Percentiles rank a stretch among this genome's conserved stretches.
Conservation (phyloP, 2,113 vertebrate species). For the Garra rufa region DNA sequence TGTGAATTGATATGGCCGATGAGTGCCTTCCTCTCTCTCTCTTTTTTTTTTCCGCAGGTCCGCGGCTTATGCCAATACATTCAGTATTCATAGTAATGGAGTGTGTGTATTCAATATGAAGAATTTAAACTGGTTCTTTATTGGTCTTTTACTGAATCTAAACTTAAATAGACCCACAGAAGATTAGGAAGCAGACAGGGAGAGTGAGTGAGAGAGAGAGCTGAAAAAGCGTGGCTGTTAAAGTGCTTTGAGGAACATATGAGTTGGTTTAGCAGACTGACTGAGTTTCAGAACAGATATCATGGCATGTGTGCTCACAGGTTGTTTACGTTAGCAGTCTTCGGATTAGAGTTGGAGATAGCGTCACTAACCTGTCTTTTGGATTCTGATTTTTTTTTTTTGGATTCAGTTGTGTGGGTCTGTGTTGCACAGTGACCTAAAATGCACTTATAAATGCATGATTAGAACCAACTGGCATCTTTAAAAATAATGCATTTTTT, state of each 20-base stretch:
- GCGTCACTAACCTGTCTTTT: not conserved
- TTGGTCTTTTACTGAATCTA: slow-evolving; percentile 17
- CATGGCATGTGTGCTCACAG: slow-evolving; percentile 4
- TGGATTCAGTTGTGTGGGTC: not conserved
- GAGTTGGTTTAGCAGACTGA: slow-evolving; percentile 10
- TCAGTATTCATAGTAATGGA: slow-evolving; percentile 26
- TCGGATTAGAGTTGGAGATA: slow-evolving; percentile 18
- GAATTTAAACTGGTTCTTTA: slow-evolving; percentile 21
- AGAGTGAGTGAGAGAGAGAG: slow-evolving; percentile 8
- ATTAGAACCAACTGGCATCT: not conserved
- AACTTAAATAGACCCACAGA: not conserved
- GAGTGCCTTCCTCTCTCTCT: not conserved
- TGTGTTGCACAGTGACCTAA: not conserved
- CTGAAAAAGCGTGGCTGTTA: not conserved
- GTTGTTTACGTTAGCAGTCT: slow-evolving; percentile 19
- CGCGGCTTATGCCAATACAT: slow-evolving; percentile 4
- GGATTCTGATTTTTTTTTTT: too few relatives aligned
- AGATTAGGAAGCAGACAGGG: slow-evolving; percentile 10
- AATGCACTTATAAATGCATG: not conserved
- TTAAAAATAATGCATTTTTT: not conserved
- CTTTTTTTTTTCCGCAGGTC: not conserved
- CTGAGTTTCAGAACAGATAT: slow-evolving; percentile 23
- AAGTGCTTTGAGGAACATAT: slow-evolving; percentile 25
- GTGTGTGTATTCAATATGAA: slow-evolving; percentile 10
- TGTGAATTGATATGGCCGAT: slow-evolving; percentile 8